phyloP scores from a whole-genome alignment of 2,797 vertebrate species.

The Aphelocoma californica region DNA sequence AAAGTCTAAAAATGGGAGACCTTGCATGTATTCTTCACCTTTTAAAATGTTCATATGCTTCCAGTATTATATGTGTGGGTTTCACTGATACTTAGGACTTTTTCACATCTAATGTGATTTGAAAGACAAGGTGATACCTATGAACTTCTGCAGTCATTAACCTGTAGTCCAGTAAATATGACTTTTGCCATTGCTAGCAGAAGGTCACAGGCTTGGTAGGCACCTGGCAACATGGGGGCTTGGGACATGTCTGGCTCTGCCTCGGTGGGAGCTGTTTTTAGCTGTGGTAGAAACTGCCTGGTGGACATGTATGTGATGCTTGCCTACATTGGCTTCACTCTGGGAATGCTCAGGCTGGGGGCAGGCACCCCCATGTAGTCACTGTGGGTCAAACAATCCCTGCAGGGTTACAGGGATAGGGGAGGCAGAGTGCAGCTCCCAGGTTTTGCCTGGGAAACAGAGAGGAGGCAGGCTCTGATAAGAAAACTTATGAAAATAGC shows the following conservation, averaged over 20 bases:
- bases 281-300: no score
- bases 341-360: rapidly evolving
- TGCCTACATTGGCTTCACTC: rapidly evolving
- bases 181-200: rapidly evolving
- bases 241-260: rapidly evolving
- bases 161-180: background rate
- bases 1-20: background rate
- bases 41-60: background rate
- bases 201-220: background rate
- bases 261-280: rapidly evolving
- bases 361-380: background rate
- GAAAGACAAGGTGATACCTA: background rate
- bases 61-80: background rate
- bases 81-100: background rate
- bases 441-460: no score
- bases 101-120: background rate
- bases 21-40: background rate
- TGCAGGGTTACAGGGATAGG: no score
- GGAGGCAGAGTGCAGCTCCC: no score
- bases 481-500: no score
- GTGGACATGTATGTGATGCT: rapidly evolving
- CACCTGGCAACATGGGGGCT: rapidly evolving
- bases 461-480: no score
- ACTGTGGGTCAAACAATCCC: background rate
- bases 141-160: background rate